Percentiles rank a stretch among this genome's conserved stretches.
Conservation (phyloP, 2,113 vertebrate genomes). For the Cheilinus undulatus region DNA sequence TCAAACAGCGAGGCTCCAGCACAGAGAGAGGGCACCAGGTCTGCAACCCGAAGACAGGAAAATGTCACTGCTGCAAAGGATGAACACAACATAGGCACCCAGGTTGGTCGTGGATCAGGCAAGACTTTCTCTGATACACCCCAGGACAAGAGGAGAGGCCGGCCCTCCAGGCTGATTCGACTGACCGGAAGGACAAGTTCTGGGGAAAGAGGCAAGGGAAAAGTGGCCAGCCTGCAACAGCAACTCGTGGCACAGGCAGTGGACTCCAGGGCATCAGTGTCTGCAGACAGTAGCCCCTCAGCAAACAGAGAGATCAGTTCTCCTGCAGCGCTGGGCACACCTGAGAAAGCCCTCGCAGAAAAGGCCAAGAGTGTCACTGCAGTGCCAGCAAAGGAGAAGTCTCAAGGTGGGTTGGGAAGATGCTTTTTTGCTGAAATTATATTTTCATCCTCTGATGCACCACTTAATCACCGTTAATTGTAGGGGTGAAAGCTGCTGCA, state of each 20-base stretch:
- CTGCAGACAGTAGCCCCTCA: constrained; percentile 44
- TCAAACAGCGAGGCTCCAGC: constrained; percentile 83
- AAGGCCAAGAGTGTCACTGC: constrained; percentile 10
- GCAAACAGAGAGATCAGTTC: constrained; percentile 40
- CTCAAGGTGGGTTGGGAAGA: constrained; percentile 51
- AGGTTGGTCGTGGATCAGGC: constrained; percentile 74
- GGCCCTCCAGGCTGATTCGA: constrained; percentile 81
- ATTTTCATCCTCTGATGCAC: not conserved
- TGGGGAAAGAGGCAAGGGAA: constrained; percentile 74
- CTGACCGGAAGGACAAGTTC: constrained; percentile 78
- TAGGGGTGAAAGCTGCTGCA: constrained; percentile 84
- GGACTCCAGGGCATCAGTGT: constrained; percentile 15
- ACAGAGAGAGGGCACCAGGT: constrained; percentile 82
- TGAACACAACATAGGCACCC: constrained; percentile 79
- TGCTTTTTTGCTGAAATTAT: not conserved
- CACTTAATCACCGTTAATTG: constrained; percentile 16
- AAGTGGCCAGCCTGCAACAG: constrained; percentile 44
- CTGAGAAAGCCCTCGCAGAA: constrained; percentile 34
- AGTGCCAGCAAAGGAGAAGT: constrained; percentile 52
- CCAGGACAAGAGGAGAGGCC: constrained; percentile 87
- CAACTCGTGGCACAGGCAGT: constrained; percentile 20
- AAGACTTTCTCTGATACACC: constrained; percentile 77
- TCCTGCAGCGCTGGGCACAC: constrained; percentile 20
- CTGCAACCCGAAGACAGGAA: constrained; percentile 83
- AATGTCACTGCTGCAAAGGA: constrained; percentile 83